Evolutionary conservation across 2,888 invertebrate genomes (phyloP), one percentile per base, ranked within the genome.

Genomic region (Neelides folsomi): DNA sequence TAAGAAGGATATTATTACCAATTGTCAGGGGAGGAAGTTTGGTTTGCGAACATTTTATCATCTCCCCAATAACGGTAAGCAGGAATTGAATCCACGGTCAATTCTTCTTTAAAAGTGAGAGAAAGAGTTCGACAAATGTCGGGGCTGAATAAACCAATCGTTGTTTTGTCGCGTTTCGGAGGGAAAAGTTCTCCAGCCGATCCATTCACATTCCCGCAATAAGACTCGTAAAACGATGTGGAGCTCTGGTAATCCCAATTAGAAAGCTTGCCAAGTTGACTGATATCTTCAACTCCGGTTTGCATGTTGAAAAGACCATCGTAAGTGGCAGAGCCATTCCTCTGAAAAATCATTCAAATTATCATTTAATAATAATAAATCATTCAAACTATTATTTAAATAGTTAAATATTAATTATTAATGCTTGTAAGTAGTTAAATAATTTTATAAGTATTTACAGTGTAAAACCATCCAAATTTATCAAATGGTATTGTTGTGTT

Each of bases 381-480:
- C 46, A 38, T 12, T 15, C 36, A 9, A 12, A 10, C n/a, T n/a
- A n/a, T n/a, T n/a, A n/a, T n/a, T n/a, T n/a, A n/a, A n/a, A n/a
- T n/a, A n/a, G n/a, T n/a, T n/a, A n/a, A n/a, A n/a, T n/a, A 27
- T 27, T 27, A 27, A 27, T 27, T 15, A 41, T 8, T 49, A 12
- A 37, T 16, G 34, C 10, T 13, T 40, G 41, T n/a, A 40, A 40
- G 13, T 40, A 13, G 12, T 10, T 40, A n/a, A 10, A 40, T n/a
- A 40, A n/a, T n/a, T 9, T 13, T 43, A 27, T n/a, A n/a, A n/a
- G n/a, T n/a, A 38, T 79, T 77, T 69, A 86, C 86, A 49, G 71
- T 73, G 63, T 86, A 89, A 71, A 92, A 90, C 81, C 88, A 83
- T 10, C 86, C 92, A 68, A 92, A 89, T 66, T 76, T 78, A 66